Conservation (phyloP, 2,888 invertebrate genomes). For the Polydesmus complanatus region DNA sequence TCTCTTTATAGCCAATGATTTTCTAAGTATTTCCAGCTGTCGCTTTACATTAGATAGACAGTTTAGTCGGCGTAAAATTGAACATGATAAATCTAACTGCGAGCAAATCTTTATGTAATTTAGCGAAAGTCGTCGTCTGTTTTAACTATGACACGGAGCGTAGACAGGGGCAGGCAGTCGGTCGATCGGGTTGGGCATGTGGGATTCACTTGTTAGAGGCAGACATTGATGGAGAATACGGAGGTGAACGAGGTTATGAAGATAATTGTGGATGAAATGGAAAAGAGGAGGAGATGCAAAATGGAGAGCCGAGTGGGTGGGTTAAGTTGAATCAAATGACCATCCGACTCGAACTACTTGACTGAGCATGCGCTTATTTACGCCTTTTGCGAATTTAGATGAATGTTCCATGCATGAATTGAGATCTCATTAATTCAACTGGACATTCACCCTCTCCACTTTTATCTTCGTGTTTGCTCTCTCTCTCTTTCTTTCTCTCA, state of each 20-base stretch:
- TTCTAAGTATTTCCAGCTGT: not conserved
- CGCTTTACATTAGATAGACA: not conserved
- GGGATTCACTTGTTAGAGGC: no score
- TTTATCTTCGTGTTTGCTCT: not conserved
- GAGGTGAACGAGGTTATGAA: not conserved
- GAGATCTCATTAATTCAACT: not conserved
- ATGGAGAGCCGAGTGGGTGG: not conserved
- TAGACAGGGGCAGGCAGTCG: not conserved
- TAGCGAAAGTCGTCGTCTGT: not conserved
- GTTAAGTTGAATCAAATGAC: not conserved
- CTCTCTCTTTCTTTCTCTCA: not conserved
- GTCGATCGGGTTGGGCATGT: no score
- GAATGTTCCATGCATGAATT: not conserved
- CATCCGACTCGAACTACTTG: not conserved
- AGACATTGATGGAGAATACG: not conserved
- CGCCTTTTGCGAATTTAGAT: not conserved
- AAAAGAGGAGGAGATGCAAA: not conserved
- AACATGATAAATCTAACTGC: not conserved
- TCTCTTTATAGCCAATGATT: not conserved
- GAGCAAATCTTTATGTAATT: not conserved
- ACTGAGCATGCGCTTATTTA: not conserved
- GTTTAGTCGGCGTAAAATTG: not conserved
- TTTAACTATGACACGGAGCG: not conserved
- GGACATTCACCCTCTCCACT: not conserved
- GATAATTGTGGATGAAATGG: not conserved